These are phyloP conservation scores for Lordiphosa clarofinis DNA, from an alignment of 1,140 invertebrate species.

Conservation along the genomic window DNA sequence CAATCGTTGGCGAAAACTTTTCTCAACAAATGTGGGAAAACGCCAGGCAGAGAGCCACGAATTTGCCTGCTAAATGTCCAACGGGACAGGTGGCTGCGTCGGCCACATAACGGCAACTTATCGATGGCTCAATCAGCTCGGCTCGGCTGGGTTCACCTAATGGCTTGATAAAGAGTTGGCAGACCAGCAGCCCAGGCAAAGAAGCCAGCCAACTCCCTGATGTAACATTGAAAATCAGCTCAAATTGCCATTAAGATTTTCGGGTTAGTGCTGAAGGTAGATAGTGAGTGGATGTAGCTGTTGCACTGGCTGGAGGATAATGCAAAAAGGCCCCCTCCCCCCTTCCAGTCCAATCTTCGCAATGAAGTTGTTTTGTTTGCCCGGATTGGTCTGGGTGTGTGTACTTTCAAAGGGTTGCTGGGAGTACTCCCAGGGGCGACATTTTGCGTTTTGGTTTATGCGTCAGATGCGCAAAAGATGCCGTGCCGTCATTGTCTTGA, in stretches of 20 bases:
- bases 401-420: slow-evolving; percentile 57
- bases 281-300: slow-evolving; percentile 26
- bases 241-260: slow-evolving; percentile 74
- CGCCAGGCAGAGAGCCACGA: slow-evolving; percentile 9
- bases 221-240: slow-evolving; percentile 79
- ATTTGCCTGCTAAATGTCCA: slow-evolving; percentile 21
- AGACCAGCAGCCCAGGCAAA: slow-evolving; percentile 1
- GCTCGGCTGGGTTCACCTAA: slow-evolving; percentile 49
- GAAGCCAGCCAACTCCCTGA: slow-evolving; percentile 60
- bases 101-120: slow-evolving; percentile 43
- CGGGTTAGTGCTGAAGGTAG: slow-evolving; percentile 43
- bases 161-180: slow-evolving; percentile 72
- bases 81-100: slow-evolving; percentile 3
- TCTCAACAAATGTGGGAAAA: slow-evolving; percentile 65
- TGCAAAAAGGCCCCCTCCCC: slow-evolving; percentile 36
- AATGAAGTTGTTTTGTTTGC: slow-evolving; percentile 62
- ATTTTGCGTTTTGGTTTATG: slow-evolving; percentile 78
- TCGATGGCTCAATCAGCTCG: slow-evolving; percentile 65
- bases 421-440: slow-evolving; percentile 63
- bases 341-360: neutral
- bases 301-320: slow-evolving; percentile 39
- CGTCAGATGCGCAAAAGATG: slow-evolving; percentile 64
- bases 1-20: slow-evolving; percentile 28
- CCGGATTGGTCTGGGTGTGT: slow-evolving; percentile 34
- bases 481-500: slow-evolving; percentile 65